Base-by-base conservation (phyloP, 2,113 vertebrate species). In the Siniperca knerii region DNA sequence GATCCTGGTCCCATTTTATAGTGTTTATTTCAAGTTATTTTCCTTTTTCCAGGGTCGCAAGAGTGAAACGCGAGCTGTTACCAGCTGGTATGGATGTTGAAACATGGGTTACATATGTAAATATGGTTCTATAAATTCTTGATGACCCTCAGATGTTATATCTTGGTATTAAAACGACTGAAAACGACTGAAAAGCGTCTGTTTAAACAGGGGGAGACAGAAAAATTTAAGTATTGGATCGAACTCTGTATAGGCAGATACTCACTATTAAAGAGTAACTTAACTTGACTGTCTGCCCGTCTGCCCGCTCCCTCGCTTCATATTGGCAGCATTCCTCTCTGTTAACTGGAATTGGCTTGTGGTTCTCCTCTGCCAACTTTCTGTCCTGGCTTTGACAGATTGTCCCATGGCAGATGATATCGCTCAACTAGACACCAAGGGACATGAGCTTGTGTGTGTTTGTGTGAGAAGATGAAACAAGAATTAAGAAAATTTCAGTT, bases 351-450 rank as follows among this genome's bases (percentile, higher is more conserved):
- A 82, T 71, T 84, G 87, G 89, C 65, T 77, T 37, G 54, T 16
- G 15, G 77, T 78, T 75, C 37, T 68, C 66, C 60, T 71, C 75
- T 74, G 81, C 81, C 83, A 86, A 71, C 52, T 75, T 71, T 21
- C 78, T 92, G 81, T 71, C 73, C 75, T 60, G 70, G 20, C n/a
- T 71, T 81, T 90, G 83, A 90, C 81, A 83, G 79, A 89, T 65
- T 83, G 73, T 85, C 81, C 77, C 62, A 16, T 65, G 79, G 85
- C 77, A 81, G 83, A 71, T 48, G 58, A 78, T 83, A 78, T 85
- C 35, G 35, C 55, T 79, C 75, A 82, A 72, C 75, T 42, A 73
- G 55, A 62, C 48, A 70, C 75, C 2, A 6, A 71, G 68, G 62
- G 44, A 75, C n/a, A 20, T 46, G 15, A 9, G 35, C n/a, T 1